Evolutionary conservation across 2,888 invertebrate species (phyloP), one percentile per base, ranked within the genome.

Genomic region (Bombyx huttoni): DNA sequence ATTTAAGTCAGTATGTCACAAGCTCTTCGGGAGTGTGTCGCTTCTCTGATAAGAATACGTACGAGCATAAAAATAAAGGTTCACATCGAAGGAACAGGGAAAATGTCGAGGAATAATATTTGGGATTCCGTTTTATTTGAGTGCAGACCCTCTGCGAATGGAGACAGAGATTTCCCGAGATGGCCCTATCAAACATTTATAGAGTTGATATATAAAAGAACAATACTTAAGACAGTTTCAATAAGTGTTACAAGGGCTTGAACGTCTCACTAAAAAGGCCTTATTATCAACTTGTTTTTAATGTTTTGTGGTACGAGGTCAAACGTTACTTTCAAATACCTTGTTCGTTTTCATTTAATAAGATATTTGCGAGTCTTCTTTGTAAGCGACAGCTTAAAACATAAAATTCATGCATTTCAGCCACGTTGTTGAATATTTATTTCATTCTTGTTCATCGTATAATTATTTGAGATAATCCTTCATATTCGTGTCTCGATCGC

Each of bases 161-260:
- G 81, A 84, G 87, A 82, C 85, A 81, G 83, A 86, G 87, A 86
- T 87, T 86, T 86, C 79, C 83, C 86, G 86, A 81, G 86, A 88
- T 86, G 83, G 84, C 77, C 83, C 87, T 85, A 86, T 88, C 87
- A 86, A 87, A 88, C 85, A 86, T 88, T 88, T 88, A 87, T 87
- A 78, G 84, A 86, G 83, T 84, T 83, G 81, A 84, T 82, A 81
- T 79, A 84, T 87, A 87, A 88, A 87, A 85, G 84, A 83, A 85
- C 86, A 85, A 83, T 85, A 83, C 81, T 86, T 84, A 81, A 81
- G 84, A 79, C 84, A 78, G 78, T 84, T 83, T 85, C 86, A 85
- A 88, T 88, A 83, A 87, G 83, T 81, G 81, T 83, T 78, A 70
- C 68, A 69, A 10, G 3, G 3, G 40, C 8, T 9, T 10, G 8